phyloP scores from a whole-genome alignment of 2,888 invertebrate species.

The Agrochola lota region DNA sequence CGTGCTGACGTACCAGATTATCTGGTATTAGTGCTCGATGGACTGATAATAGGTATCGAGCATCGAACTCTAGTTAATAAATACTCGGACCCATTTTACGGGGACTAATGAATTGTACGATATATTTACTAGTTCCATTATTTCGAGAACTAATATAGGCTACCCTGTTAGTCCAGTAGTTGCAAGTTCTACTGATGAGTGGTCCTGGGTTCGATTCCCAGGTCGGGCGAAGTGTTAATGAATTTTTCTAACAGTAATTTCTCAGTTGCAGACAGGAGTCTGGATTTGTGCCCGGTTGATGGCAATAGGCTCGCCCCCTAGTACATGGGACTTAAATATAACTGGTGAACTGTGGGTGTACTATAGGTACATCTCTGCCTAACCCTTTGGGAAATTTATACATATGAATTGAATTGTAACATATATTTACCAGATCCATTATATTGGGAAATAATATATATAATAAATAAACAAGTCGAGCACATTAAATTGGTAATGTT shows the following conservation, averaged over 20 bases:
- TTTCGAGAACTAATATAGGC: constrained; percentile 1
- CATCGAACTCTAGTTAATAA: constrained; percentile 37
- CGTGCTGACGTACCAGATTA: constrained; percentile 64
- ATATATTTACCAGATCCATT: not conserved
- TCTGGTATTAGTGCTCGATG: constrained; percentile 67
- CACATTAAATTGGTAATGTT: constrained; percentile 1
- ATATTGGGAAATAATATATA: not conserved
- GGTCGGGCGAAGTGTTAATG: not conserved
- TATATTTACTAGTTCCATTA: constrained; percentile 2
- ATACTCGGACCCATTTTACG: constrained; percentile 20
- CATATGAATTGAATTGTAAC: not conserved
- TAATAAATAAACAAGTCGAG: constrained; percentile 3
- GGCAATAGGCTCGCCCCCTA: not conserved
- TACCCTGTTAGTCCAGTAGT: not conserved
- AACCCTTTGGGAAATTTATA: not conserved
- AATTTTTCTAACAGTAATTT: not conserved
- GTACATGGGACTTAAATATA: not conserved
- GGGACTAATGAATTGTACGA: constrained; percentile 12
- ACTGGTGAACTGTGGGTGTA: not conserved
- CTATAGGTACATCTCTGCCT: not conserved
- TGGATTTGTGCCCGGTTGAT: too few species aligned
- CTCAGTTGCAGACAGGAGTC: not conserved
- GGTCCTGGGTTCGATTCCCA: not conserved
- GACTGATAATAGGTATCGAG: constrained; percentile 65
- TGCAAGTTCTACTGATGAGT: not conserved